phyloP scores from a whole-genome alignment of 2,113 vertebrate genomes.

The Globicephala melas region DNA sequence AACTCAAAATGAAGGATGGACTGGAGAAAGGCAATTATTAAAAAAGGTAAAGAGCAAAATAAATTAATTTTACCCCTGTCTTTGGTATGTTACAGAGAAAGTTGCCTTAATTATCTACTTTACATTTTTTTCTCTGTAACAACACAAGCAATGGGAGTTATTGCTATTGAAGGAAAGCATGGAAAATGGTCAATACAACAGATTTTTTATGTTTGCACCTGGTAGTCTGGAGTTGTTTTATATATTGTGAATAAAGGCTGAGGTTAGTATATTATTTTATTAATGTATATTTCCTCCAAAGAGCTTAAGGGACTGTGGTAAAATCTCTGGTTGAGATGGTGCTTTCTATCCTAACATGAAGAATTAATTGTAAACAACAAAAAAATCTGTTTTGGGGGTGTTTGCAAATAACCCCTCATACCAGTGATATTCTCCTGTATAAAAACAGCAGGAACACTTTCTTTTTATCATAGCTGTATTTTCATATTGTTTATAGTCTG shows the following conservation, averaged over 20 bases:
- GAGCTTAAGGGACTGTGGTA: background rate
- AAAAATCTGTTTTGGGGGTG: slow-evolving; percentile 4
- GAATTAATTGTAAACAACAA: slow-evolving; percentile 45
- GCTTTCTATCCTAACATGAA: slow-evolving; percentile 22
- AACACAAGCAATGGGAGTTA: background rate
- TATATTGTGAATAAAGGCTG: slow-evolving; percentile 13
- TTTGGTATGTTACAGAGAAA: background rate
- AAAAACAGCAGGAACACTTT: slow-evolving; percentile 43
- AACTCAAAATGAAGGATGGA: background rate
- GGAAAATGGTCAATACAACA: background rate
- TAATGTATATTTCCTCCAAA: slow-evolving; percentile 28
- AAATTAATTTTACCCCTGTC: slow-evolving; percentile 23
- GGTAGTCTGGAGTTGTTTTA: slow-evolving; percentile 17
- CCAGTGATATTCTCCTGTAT: background rate
- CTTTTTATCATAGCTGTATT: slow-evolving; percentile 61
- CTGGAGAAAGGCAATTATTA: background rate
- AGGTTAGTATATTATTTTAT: slow-evolving; percentile 2
- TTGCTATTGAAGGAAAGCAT: background rate
- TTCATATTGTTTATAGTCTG: slow-evolving; percentile 57
- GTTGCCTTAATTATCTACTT: background rate
- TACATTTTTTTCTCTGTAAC: background rate
- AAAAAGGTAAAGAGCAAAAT: slow-evolving; percentile 38
- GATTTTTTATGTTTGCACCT: background rate
- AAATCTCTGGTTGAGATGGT: slow-evolving; percentile 28
- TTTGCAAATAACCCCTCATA: slow-evolving; percentile 34